A percentile compares a stretch with the other conserved stretches of the same genome.
These are phyloP conservation scores for Alsophila aescularia DNA, from an alignment of 2,888 invertebrate species.

Conservation along the genomic window DNA sequence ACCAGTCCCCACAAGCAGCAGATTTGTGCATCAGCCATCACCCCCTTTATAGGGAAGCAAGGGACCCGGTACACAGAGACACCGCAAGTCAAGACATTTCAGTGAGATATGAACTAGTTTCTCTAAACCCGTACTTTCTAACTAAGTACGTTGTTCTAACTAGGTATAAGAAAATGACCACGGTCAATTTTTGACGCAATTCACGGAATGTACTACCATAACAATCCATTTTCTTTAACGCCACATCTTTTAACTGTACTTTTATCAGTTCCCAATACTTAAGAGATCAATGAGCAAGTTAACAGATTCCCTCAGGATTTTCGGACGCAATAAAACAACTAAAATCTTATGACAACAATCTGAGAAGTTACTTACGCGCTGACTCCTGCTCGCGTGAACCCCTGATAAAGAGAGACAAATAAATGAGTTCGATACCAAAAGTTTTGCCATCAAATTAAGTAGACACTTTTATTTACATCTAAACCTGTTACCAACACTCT, in stretches of 20 bases:
- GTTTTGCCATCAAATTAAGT: slow-evolving; percentile 80
- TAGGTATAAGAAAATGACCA: background rate
- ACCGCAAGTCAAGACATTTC: too few species aligned
- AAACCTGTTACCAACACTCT: background rate
- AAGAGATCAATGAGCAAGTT: slow-evolving; percentile 52
- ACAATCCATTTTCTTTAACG: slow-evolving; percentile 2
- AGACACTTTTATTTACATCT: slow-evolving; percentile 50
- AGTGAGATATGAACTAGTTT: too few species aligned
- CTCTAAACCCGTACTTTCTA: too few species aligned
- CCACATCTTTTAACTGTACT: slow-evolving; percentile 34
- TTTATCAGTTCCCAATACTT: slow-evolving; percentile 43
- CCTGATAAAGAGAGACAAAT: slow-evolving; percentile 64
- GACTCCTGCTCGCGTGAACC: slow-evolving; percentile 60
- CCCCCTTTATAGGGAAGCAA: too few species aligned
- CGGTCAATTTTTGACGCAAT: background rate
- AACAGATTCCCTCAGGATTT: slow-evolving; percentile 44
- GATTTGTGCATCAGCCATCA: too few species aligned
- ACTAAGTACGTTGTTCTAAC: too few species aligned
- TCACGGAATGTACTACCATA: background rate
- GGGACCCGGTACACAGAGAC: too few species aligned
- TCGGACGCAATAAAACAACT: slow-evolving; percentile 33
- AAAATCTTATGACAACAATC: slow-evolving; percentile 34
- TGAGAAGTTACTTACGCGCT: slow-evolving; percentile 56
- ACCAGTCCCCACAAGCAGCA: too few species aligned
- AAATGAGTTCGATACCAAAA: slow-evolving; percentile 77